phyloP scores from a whole-genome alignment of 2,888 invertebrate species.

The Synergus gifuensis region DNA sequence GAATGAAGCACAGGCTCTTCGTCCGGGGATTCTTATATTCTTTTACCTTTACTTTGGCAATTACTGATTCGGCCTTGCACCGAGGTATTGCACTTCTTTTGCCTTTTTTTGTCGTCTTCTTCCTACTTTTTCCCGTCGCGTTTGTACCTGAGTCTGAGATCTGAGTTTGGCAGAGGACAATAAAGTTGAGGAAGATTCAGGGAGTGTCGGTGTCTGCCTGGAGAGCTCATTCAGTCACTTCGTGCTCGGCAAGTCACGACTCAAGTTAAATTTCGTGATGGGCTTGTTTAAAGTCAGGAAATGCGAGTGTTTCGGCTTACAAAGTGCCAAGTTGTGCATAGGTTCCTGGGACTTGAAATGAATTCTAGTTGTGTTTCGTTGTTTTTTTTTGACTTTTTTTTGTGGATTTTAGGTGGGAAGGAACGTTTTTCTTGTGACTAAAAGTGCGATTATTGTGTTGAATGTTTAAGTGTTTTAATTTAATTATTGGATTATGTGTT shows the following conservation, averaged over 20 bases:
- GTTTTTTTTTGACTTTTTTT: neutral
- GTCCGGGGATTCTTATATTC: neutral
- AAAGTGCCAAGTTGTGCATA: neutral
- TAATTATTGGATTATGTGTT: no score
- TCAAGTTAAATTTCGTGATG: conserved; percentile 16
- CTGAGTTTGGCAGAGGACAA: conserved; percentile 40
- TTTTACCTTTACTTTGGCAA: conserved; percentile 23
- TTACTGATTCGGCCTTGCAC: conserved; percentile 35
- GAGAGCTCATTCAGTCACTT: conserved; percentile 27
- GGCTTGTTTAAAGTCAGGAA: neutral
- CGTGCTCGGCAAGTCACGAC: conserved; percentile 32
- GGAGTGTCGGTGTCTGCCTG: conserved; percentile 22
- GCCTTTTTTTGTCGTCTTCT: conserved; percentile 39
- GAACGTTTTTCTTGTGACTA: neutral
- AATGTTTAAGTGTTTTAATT: no score
- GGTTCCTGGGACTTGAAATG: neutral
- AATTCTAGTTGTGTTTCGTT: neutral
- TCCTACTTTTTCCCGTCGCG: conserved; percentile 29
- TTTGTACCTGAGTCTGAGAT: conserved; percentile 49
- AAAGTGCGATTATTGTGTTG: neutral
- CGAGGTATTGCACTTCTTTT: conserved; percentile 12
- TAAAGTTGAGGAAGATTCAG: conserved; percentile 44
- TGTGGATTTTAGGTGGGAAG: neutral
- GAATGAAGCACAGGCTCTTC: conserved; percentile 1
- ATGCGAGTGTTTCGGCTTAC: neutral